Evolutionary conservation across 2,888 invertebrate species (phyloP).

Genomic region (Lampropteryx suffumata): DNA sequence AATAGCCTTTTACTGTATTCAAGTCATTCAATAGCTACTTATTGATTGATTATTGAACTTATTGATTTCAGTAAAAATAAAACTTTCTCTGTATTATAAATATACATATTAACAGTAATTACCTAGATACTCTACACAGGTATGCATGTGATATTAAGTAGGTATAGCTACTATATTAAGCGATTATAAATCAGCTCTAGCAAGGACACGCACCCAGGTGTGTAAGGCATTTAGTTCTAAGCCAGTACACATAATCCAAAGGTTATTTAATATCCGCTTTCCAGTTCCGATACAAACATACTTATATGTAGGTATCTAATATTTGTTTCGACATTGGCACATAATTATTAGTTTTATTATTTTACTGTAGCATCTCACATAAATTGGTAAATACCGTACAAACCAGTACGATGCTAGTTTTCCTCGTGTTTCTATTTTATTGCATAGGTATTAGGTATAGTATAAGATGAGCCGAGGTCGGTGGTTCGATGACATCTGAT

Average conservation of each 20-base stretch:
- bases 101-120: no score
- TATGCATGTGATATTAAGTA: no score
- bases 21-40: no score
- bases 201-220: not conserved
- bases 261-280: conserved; percentile 17
- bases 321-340: conserved; percentile 23
- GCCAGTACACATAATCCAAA: conserved; percentile 7
- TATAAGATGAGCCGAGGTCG: conserved; percentile 12
- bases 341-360: conserved; percentile 19
- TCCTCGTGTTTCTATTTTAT: conserved; percentile 13
- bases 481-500: conserved; percentile 21
- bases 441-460: no score
- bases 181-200: not conserved
- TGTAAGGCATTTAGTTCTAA: not conserved
- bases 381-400: conserved; percentile 16
- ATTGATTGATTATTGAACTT: no score
- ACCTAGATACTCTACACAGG: no score
- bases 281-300: conserved; percentile 15
- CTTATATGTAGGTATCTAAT: conserved; percentile 16
- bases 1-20: no score
- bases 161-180: no score
- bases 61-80: no score
- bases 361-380: no score
- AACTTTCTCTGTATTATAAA: no score
- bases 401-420: conserved; percentile 16